Evolutionary conservation across 2,888 invertebrate genomes (phyloP).

Genomic region (Callosobruchus maculatus): DNA sequence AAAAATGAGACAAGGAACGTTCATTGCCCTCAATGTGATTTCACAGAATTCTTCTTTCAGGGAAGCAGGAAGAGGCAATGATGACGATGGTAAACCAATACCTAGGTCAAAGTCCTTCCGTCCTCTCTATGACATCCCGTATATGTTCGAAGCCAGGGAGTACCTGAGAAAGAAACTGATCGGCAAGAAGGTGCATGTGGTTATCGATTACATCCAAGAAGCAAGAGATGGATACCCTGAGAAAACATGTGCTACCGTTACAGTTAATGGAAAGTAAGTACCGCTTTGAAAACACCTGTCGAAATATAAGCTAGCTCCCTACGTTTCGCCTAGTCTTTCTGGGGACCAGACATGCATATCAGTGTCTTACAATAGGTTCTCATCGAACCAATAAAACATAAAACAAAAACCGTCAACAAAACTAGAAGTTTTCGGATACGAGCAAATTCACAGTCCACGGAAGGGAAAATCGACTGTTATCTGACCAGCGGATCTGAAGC

Average conservation of each 20-base stretch:
- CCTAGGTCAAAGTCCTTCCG: constrained; percentile 73
- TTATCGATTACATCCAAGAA: constrained; percentile 95
- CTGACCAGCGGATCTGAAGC: too few relatives aligned
- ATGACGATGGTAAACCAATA: constrained; percentile 64
- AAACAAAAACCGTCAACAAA: too few relatives aligned
- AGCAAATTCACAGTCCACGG: too few relatives aligned
- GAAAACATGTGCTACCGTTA: constrained; percentile 91
- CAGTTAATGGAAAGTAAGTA: constrained; percentile 67
- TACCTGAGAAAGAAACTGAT: constrained; percentile 92
- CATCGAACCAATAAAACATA: too few relatives aligned
- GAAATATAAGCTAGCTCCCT: too few relatives aligned
- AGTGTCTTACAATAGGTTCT: too few relatives aligned
- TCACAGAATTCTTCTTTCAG: constrained; percentile 5
- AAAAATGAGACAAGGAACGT: too few relatives aligned
- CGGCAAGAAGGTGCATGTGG: constrained; percentile 89
- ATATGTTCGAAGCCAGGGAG: constrained; percentile 98
- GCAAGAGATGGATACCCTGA: constrained; percentile 91
- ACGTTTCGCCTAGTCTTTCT: too few relatives aligned
- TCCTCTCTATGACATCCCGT: constrained; percentile 96
- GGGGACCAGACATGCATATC: too few relatives aligned
- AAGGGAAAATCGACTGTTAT: too few relatives aligned
- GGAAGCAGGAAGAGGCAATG: constrained; percentile 56
- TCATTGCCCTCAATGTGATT: background rate
- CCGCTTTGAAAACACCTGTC: too few relatives aligned
- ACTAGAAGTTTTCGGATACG: too few relatives aligned